These are phyloP conservation scores for Columba livia DNA, from an alignment of 2,113 vertebrate genomes.

Conservation along the genomic window DNA sequence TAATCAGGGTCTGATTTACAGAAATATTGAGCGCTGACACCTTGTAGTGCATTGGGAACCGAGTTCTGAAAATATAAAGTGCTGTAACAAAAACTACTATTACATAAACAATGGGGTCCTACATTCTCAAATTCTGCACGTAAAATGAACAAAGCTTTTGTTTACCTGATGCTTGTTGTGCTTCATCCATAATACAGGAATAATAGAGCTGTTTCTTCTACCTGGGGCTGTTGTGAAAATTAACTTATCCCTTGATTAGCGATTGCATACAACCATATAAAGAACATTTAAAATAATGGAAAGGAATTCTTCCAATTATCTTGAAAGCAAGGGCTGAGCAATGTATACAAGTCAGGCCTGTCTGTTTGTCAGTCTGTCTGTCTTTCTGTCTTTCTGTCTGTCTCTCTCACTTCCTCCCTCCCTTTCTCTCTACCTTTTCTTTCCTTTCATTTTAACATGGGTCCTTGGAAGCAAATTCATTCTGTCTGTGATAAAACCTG, in stretches of 20 bases:
- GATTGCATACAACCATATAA: background rate
- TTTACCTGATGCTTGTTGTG: background rate
- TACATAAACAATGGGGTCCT: background rate
- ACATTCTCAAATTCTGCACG: background rate
- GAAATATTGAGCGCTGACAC: background rate
- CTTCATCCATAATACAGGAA: background rate
- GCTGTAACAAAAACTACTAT: background rate
- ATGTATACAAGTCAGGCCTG: background rate
- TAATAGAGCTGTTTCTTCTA: background rate
- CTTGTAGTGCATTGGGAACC: background rate
- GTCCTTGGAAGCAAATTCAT: background rate
- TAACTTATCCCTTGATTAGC: background rate
- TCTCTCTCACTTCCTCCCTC: no score
- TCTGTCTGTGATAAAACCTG: background rate
- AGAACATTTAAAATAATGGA: background rate
- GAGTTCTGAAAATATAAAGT: background rate
- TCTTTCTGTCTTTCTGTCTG: no score
- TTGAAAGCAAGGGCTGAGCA: background rate
- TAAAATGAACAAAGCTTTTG: background rate
- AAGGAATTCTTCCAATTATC: background rate
- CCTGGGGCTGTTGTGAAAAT: background rate
- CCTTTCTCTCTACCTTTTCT: background rate
- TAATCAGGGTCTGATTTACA: background rate
- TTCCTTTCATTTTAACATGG: background rate
- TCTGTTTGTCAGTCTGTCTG: no score